phyloP scores from a whole-genome alignment of 2,888 invertebrate genomes.

The Oscheius sp. region DNA sequence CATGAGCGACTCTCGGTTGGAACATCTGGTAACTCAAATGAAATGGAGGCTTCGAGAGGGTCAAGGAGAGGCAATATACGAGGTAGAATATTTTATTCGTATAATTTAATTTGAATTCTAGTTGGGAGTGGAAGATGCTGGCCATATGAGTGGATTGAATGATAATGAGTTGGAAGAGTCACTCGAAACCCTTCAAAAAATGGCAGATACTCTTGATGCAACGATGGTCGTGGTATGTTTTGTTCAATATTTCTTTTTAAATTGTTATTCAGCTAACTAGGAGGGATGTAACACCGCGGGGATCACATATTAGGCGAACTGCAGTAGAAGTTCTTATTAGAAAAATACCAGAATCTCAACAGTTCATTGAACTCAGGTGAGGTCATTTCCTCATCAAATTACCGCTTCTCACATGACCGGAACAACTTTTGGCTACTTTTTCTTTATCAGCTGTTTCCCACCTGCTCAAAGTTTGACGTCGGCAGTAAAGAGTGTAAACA shows the following conservation, averaged over 20 bases:
- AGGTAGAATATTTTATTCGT: conserved; percentile 70
- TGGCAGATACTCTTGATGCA: conserved; percentile 85
- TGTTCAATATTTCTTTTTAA: neutral
- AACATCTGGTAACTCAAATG: conserved; percentile 97
- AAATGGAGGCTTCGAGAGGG: conserved; percentile 97
- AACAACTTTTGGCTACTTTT: neutral
- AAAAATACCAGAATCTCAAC: conserved; percentile 77
- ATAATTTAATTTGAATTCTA: conserved; percentile 18
- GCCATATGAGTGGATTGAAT: conserved; percentile 82
- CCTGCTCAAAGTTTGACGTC: conserved; percentile 17
- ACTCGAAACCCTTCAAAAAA: conserved; percentile 83
- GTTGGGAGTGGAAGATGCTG: conserved; percentile 68
- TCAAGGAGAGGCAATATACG: conserved; percentile 95
- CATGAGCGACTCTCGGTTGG: conserved; percentile 87
- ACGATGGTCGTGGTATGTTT: conserved; percentile 78
- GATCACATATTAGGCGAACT: conserved; percentile 34
- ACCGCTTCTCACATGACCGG: neutral
- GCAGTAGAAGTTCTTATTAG: conserved; percentile 81
- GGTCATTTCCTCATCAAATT: conserved; percentile 78
- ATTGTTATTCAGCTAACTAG: conserved; percentile 73
- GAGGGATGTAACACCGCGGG: conserved; percentile 73
- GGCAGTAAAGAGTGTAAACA: conserved; percentile 27
- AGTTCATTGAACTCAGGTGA: conserved; percentile 81
- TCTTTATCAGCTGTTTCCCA: conserved; percentile 24
- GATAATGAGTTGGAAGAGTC: conserved; percentile 86